Percentiles rank a stretch among this genome's conserved stretches.
phyloP scores from a whole-genome alignment of 1,140 invertebrate genomes.

The Ceratina calcarata region DNA sequence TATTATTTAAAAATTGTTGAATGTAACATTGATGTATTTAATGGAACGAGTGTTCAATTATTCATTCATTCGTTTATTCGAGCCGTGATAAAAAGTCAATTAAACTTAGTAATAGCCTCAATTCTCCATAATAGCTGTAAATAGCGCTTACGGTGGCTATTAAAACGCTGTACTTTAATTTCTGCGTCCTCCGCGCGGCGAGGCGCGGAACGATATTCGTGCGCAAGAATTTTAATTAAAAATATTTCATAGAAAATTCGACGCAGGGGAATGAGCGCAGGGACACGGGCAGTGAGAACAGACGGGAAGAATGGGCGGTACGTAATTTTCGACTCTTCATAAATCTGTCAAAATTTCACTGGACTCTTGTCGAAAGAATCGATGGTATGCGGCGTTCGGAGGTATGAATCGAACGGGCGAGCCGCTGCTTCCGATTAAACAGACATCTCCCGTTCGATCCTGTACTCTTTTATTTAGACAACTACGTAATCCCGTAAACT shows the following conservation, averaged over 20 bases:
- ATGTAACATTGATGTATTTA: background rate
- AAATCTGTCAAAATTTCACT: constrained; percentile 15
- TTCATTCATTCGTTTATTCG: background rate
- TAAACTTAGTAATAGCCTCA: background rate
- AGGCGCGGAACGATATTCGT: background rate
- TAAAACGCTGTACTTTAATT: constrained; percentile 4
- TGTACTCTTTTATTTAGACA: background rate
- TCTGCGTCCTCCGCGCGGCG: no score
- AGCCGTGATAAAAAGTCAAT: background rate
- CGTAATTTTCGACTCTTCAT: constrained; percentile 5
- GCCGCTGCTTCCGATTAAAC: constrained; percentile 17
- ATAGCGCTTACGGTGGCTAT: background rate
- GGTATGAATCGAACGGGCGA: background rate
- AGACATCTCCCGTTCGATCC: constrained; percentile 3
- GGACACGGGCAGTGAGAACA: background rate
- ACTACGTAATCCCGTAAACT: no score
- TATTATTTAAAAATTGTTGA: no score
- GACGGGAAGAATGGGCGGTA: background rate
- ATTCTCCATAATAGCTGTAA: background rate
- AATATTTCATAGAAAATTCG: constrained; percentile 24
- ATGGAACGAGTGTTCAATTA: background rate
- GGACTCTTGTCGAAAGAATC: background rate
- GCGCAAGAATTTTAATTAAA: constrained; percentile 28
- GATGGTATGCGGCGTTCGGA: background rate
- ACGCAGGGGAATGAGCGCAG: background rate